Percentiles rank a stretch among this genome's conserved stretches.
These are phyloP conservation scores for Salminus brasiliensis DNA, from an alignment of 2,113 vertebrate species.

Conservation along the genomic window DNA sequence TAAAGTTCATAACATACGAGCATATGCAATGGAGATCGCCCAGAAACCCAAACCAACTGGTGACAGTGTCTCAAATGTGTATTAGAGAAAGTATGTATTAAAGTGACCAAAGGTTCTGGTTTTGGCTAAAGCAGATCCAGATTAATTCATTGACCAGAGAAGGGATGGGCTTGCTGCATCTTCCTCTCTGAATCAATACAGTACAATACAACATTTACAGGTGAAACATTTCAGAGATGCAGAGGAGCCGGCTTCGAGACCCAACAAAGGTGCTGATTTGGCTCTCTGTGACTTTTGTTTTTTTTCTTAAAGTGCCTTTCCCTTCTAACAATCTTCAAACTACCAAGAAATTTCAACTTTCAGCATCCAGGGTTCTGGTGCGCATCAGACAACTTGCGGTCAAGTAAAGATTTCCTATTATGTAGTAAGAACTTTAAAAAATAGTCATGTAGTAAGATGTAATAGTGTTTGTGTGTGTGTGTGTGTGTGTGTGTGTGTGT, in stretches of 20 bases:
- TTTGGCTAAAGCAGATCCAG: constrained; percentile 32
- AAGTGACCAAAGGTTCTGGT: constrained; percentile 58
- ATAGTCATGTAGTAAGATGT: constrained; percentile 8
- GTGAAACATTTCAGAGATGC: constrained; percentile 25
- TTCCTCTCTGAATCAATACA: constrained; percentile 13
- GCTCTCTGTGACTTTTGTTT: constrained; percentile 34
- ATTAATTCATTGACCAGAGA: constrained; percentile 15
- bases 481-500: too few relatives aligned
- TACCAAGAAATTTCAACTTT: not conserved
- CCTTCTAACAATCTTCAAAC: not conserved
- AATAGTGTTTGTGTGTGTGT: too few relatives aligned
- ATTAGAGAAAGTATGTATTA: constrained; percentile 33
- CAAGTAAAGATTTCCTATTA: not conserved
- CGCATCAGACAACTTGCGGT: not conserved
- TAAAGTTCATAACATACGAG: not conserved
- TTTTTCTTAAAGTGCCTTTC: constrained; percentile 55
- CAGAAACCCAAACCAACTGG: constrained; percentile 3
- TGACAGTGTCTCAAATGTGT: constrained; percentile 32
- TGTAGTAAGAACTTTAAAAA: not conserved
- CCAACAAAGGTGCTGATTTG: constrained; percentile 11
- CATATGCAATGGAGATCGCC: constrained; percentile 30
- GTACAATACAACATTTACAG: constrained; percentile 29
- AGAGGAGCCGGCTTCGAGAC: constrained; percentile 21
- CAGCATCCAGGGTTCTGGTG: not conserved
- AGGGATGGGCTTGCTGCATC: not conserved